A percentile compares a stretch with the other conserved stretches of the same genome.
Conservation (phyloP, 2,797 vertebrate genomes). For the Prionace glauca region DNA sequence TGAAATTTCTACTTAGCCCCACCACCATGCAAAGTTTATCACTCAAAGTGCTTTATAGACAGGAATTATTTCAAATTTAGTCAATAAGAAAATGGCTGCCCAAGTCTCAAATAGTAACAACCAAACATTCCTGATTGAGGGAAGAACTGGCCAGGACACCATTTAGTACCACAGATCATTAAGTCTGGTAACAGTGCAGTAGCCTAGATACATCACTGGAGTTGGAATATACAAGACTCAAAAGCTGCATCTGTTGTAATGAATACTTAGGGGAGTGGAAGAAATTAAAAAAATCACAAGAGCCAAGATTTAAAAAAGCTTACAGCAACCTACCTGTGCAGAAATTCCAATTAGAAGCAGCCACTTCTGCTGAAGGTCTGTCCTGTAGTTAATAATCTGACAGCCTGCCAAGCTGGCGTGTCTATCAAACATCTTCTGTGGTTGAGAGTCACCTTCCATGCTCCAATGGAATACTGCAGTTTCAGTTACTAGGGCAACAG, state of each 20-base stretch:
- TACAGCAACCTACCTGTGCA: constrained; percentile 67
- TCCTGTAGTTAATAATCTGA: constrained; percentile 87
- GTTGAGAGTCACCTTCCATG: constrained; percentile 88
- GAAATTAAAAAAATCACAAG: not conserved
- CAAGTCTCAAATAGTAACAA: not conserved
- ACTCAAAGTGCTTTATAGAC: no score
- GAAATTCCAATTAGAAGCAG: constrained; percentile 86
- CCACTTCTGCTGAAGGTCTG: constrained; percentile 87
- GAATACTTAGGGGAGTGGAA: not conserved
- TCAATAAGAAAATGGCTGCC: no score
- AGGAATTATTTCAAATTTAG: no score
- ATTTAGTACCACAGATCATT: not conserved
- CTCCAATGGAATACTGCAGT: constrained; percentile 83
- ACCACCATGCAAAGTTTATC: not conserved
- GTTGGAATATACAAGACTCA: no score
- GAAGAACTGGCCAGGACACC: not conserved
- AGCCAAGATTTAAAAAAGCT: not conserved
- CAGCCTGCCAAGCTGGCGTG: constrained; percentile 81
- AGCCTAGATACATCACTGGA: not conserved
- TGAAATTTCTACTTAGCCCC: not conserved
- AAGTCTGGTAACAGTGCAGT: not conserved
- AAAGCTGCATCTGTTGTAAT: not conserved
- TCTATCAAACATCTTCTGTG: constrained; percentile 81
- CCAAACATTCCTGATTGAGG: not conserved
- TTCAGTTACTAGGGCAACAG: constrained; percentile 81